These are phyloP conservation scores for Crotophaga sulcirostris DNA, from an alignment of 2,113 vertebrate genomes.

Conservation along the genomic window DNA sequence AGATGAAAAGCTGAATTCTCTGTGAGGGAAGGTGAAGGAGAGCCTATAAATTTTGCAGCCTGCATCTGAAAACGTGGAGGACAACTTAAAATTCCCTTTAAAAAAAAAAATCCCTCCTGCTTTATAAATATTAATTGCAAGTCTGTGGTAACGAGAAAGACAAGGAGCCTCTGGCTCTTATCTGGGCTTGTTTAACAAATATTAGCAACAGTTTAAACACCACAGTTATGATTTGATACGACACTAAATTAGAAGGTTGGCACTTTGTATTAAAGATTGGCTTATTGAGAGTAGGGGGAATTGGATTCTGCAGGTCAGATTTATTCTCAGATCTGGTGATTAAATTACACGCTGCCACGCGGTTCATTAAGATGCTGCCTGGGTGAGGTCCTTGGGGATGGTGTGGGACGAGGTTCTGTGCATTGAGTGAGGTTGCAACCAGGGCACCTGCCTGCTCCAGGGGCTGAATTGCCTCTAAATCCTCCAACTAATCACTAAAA, in stretches of 20 bases:
- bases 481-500: background rate
- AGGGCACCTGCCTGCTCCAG: rapidly evolving
- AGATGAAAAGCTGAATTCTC: conserved; percentile 18
- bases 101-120: background rate
- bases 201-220: conserved; percentile 67
- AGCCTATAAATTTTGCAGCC: conserved; percentile 55
- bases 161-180: conserved; percentile 62
- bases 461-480: background rate
- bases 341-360: rapidly evolving
- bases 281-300: background rate
- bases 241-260: conserved; percentile 48
- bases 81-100: conserved; percentile 41
- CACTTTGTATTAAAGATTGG: background rate
- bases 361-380: background rate
- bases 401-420: rapidly evolving
- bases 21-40: conserved; percentile 41
- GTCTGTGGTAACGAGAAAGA: conserved; percentile 43
- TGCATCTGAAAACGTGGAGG: conserved; percentile 14
- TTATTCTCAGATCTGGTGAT: background rate
- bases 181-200: conserved; percentile 75
- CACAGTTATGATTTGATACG: conserved; percentile 57
- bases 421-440: background rate
- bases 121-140: conserved; percentile 78
- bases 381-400: background rate
- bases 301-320: background rate